A percentile compares a stretch with the other conserved stretches of the same genome.
Conservation (phyloP, 2,113 vertebrate species). For the Malurus elegans region DNA sequence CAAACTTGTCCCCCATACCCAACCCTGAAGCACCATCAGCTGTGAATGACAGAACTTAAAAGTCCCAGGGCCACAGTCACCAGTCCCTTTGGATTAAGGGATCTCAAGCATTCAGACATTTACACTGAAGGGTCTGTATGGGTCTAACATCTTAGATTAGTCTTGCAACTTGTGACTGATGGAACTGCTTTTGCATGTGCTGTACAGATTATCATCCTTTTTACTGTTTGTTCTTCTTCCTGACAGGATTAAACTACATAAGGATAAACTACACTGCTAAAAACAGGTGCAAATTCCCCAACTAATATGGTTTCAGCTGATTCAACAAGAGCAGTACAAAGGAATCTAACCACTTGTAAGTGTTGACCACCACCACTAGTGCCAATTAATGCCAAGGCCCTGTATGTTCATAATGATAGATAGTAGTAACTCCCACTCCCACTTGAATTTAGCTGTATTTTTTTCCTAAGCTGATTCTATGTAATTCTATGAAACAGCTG, state of each 20-base stretch:
- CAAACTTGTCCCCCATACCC: not conserved
- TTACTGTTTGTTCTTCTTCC: not conserved
- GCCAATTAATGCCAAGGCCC: not conserved
- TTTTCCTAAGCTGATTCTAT: not conserved
- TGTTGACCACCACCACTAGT: not conserved
- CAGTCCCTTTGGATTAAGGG: accelerated
- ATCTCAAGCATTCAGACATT: not conserved
- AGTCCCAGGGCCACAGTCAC: not conserved
- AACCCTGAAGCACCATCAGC: not conserved
- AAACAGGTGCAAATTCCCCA: not conserved
- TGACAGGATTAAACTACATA: not conserved
- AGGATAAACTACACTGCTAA: not conserved
- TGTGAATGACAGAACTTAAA: not conserved
- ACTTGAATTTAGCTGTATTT: not conserved
- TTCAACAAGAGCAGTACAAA: not conserved
- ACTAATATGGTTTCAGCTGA: not conserved
- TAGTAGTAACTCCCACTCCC: not conserved
- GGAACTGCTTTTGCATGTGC: not conserved
- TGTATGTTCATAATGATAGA: not conserved
- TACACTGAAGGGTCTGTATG: not conserved
- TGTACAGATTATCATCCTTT: not conserved
- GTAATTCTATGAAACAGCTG: too few relatives aligned
- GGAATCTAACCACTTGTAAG: not conserved
- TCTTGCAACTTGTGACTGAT: not conserved
- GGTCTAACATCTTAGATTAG: not conserved